Base-by-base conservation (phyloP, 2,113 vertebrate species). In the Tetrax tetrax region DNA sequence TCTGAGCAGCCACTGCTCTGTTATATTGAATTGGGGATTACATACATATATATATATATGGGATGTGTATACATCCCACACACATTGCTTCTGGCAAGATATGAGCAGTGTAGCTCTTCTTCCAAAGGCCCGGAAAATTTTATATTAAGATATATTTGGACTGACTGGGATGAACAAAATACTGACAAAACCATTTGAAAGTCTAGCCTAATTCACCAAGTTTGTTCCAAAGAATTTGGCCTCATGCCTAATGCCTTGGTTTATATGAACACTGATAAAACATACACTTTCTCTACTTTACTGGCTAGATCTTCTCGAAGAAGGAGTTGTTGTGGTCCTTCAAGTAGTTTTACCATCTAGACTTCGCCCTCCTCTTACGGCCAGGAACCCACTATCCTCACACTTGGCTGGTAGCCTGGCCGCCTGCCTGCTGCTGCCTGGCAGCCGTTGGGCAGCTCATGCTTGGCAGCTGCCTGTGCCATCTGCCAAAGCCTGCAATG, bases 391-490 rank as follows among this genome's bases (percentile, higher is more conserved):
- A 35, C 63, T 77, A 18, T 69, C 71, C 10, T 86, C 54, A 45
- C 61, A 60, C 69, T 51, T 97, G 96, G 91, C 92, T 95, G 83
- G 75, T 51, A 93, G 93, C 80, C 92, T 95, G 94, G 83, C 72
- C 4, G 31, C 64, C 60, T 96, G 86, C 37, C 94, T 76, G 47
- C 95, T 95, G 72, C 90, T 96, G 57, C 87, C 94, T 77, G 83
- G 80, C 79, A 96, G 87, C 83, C 78, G 25, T 83, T 2, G 8
- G 93, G 83, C 92, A 90, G 43, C 91, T 90, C 29, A 0, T 21
- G 60, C 61, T 96, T 90, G 79, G 92, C 96, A 97, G 90, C 94
- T 97, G 94, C 86, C 78, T 72, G 61, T 59, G 80, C 64, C 11
- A 1, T 70, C 71, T 95, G 95, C 96, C 93, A 97, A 87, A 86